Percentiles rank a stretch among this genome's conserved stretches.
phyloP scores from a whole-genome alignment of 2,888 invertebrate species.

The Agrotis clavis region DNA sequence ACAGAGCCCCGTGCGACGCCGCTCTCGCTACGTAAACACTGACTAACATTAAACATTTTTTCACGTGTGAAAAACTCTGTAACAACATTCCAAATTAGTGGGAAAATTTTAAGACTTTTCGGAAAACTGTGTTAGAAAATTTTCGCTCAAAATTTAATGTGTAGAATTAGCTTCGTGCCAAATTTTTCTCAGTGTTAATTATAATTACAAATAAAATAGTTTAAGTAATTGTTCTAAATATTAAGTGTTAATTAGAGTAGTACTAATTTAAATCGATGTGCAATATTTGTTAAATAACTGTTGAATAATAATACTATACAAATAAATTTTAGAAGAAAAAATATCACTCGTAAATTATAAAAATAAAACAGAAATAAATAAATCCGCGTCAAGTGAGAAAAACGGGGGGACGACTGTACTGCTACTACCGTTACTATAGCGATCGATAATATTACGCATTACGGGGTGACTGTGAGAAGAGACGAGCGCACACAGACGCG shows the following conservation, averaged over 20 bases:
- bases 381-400: slow-evolving; percentile 80
- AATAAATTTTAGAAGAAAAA: slow-evolving; percentile 52
- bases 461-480: slow-evolving; percentile 82
- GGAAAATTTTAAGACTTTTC: slow-evolving; percentile 50
- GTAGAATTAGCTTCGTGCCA: slow-evolving; percentile 71
- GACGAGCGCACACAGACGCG: slow-evolving; percentile 76
- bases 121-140: slow-evolving; percentile 55
- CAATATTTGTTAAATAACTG: slow-evolving; percentile 45
- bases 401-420: slow-evolving; percentile 74
- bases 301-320: slow-evolving; percentile 46
- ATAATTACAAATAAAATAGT: slow-evolving; percentile 53
- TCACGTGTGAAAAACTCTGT: slow-evolving; percentile 67
- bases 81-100: slow-evolving; percentile 65
- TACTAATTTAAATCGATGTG: slow-evolving; percentile 52
- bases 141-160: slow-evolving; percentile 71
- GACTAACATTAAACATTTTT: slow-evolving; percentile 70
- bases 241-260: slow-evolving; percentile 49
- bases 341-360: slow-evolving; percentile 71
- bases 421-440: slow-evolving; percentile 86
- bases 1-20: slow-evolving; percentile 85
- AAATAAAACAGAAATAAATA: slow-evolving; percentile 71
- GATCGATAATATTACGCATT: slow-evolving; percentile 92
- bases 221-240: slow-evolving; percentile 53
- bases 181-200: slow-evolving; percentile 63
- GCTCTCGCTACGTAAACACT: slow-evolving; percentile 75